Base-by-base conservation (phyloP, 1,140 invertebrate species). In the Platyura marginata region DNA sequence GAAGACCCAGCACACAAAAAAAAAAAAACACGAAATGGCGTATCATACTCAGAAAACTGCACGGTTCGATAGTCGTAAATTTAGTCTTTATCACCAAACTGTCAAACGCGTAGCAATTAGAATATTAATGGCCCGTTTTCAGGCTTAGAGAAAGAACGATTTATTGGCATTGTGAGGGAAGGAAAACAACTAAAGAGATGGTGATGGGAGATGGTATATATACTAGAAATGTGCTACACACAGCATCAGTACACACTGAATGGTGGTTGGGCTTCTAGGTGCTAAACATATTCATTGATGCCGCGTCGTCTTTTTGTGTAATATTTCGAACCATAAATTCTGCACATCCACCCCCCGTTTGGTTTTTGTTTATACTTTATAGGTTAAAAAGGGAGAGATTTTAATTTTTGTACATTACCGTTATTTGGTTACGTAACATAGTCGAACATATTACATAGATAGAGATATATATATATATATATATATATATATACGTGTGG, bases 51-150 rank as follows among this genome's bases (percentile, higher is more conserved):
- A 9, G 21, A 40, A 40, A 22, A 40, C 11, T 20, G 21, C 40
- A 21, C 16, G n/a, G 13, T 11, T 41, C 40, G 16, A 32, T 19
- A 41, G 22, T 41, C 40, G 40, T 41, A 41, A 41, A 41, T 41
- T 41, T 41, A 11, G 40, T 41, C 40, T 41, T 41, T 41, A 41
- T 41, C 40, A 41, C 22, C 40, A 41, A 41, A 41, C 40, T 41
- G 40, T 41, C 40, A 41, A 41, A 41, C 22, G 40, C 40, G 40
- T 41, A 41, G 40, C 40, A 41, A 41, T 41, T 41, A 41, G 40
- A 41, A 41, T 41, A 41, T 41, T 41, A 41, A 41, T 41, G 40
- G 40, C 21, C 40, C 40, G 40, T 41, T 41, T 41, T 29, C 22
- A 32, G 21, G 22, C 22, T 29, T 41, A 29, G 21, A 41, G 40